Percentiles rank a stretch among this genome's conserved stretches.
These are phyloP conservation scores for Nipponacmea schrenckii DNA, from an alignment of 2,888 invertebrate genomes.

Conservation along the genomic window DNA sequence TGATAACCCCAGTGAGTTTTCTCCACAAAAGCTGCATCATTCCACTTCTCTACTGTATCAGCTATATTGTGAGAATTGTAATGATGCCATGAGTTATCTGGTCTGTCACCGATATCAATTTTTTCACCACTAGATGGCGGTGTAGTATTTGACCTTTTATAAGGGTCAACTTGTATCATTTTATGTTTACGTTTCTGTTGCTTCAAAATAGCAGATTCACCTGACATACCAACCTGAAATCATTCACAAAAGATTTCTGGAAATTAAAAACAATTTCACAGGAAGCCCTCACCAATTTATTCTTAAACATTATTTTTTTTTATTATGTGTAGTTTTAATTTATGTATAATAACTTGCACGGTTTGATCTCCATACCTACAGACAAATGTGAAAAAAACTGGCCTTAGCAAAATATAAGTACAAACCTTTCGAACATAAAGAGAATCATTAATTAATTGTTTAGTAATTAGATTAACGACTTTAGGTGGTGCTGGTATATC, in stretches of 20 bases:
- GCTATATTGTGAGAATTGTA: slow-evolving; percentile 75
- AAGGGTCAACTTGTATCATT: slow-evolving; percentile 74
- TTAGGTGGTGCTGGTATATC: slow-evolving; percentile 76
- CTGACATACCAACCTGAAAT: slow-evolving; percentile 72
- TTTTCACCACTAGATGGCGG: slow-evolving; percentile 22
- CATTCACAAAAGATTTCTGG: slow-evolving; percentile 32
- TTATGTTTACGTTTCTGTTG: slow-evolving; percentile 79
- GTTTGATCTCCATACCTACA: neutral
- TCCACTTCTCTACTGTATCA: slow-evolving; percentile 79
- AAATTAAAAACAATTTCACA: neutral
- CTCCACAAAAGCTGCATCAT: slow-evolving; percentile 78
- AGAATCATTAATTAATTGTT: slow-evolving; percentile 80
- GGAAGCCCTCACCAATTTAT: neutral
- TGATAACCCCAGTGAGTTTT: slow-evolving; percentile 74
- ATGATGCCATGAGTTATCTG: slow-evolving; percentile 81
- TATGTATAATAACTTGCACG: neutral
- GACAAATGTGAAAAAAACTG: too few relatives aligned
- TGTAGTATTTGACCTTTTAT: slow-evolving; percentile 37
- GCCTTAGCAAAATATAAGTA: too few relatives aligned
- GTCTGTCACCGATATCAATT: slow-evolving; percentile 70
- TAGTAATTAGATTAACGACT: slow-evolving; percentile 76
- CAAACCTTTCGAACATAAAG: slow-evolving; percentile 78
- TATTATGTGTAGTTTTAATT: neutral
- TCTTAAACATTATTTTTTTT: neutral
- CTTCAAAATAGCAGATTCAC: slow-evolving; percentile 76